These are phyloP conservation scores for Dascyllus trimaculatus DNA, from an alignment of 2,113 vertebrate genomes.

Conservation along the genomic window DNA sequence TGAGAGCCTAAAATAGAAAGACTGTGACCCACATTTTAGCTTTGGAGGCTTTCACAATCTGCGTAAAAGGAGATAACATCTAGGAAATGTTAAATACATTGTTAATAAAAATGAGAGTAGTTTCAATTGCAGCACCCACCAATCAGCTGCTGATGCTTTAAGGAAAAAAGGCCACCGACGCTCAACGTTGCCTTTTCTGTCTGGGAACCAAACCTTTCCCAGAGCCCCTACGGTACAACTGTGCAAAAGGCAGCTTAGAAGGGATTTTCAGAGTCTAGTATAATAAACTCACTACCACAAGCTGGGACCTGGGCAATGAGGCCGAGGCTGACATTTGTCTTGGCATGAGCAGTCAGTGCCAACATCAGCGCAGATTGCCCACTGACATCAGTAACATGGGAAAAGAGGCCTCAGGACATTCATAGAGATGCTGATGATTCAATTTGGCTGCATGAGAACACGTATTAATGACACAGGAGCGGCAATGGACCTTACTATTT, in stretches of 20 bases:
- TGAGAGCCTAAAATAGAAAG: constrained; percentile 26
- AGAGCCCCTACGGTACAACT: constrained; percentile 55
- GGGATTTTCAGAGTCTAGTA: constrained; percentile 60
- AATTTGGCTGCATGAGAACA: constrained; percentile 52
- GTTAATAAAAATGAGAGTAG: background rate
- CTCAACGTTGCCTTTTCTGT: constrained; percentile 43
- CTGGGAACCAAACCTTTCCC: constrained; percentile 85
- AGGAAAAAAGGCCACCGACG: constrained; percentile 34
- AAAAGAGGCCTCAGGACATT: constrained; percentile 54
- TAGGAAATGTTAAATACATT: constrained; percentile 16
- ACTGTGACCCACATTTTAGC: constrained; percentile 7
- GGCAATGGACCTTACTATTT: constrained; percentile 15
- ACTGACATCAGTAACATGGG: constrained; percentile 73
- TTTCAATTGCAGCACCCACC: constrained; percentile 21
- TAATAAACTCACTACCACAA: constrained; percentile 62
- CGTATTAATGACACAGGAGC: constrained; percentile 27
- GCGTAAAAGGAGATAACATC: constrained; percentile 14
- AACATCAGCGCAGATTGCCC: constrained; percentile 47
- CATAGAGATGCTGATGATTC: constrained; percentile 37
- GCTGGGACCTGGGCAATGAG: constrained; percentile 48
- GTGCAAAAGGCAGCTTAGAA: constrained; percentile 30
- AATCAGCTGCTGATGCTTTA: constrained; percentile 15
- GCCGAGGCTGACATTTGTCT: constrained; percentile 76
- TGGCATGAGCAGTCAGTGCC: constrained; percentile 67
- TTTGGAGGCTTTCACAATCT: constrained; percentile 5